phyloP scores from a whole-genome alignment of 2,113 vertebrate genomes.

The Brevimyrus niger region DNA sequence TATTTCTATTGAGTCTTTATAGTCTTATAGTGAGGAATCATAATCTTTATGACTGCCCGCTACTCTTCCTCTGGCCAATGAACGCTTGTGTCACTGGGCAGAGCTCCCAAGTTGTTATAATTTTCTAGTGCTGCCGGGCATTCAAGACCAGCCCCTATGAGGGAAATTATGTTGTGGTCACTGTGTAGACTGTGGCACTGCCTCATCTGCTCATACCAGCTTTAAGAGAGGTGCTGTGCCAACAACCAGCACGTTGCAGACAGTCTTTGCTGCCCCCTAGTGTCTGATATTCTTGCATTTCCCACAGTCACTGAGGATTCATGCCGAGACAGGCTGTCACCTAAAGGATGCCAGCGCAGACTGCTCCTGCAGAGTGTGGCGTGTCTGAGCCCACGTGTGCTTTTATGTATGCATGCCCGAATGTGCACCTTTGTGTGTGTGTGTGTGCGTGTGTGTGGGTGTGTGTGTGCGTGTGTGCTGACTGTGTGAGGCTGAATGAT shows the following conservation, averaged over 20 bases:
- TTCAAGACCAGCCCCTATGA: not conserved
- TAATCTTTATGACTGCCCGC: not conserved
- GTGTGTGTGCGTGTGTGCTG: not conserved
- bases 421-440: not conserved
- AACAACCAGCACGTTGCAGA: not conserved
- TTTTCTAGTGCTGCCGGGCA: not conserved
- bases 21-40: not conserved
- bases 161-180: not conserved
- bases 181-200: not conserved
- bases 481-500: not conserved
- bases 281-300: constrained; percentile 16
- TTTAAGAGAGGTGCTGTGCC: not conserved
- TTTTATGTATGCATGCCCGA: not conserved
- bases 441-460: not conserved
- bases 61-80: not conserved
- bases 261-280: constrained; percentile 47
- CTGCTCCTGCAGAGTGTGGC: not conserved
- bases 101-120: not conserved
- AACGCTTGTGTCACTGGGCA: not conserved
- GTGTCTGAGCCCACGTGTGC: not conserved
- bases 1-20: not conserved
- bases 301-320: not conserved
- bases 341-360: not conserved
- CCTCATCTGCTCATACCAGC: not conserved
- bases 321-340: not conserved